These are phyloP conservation scores for Macrocentrus cingulum DNA, from an alignment of 1,140 invertebrate species.

Conservation along the genomic window DNA sequence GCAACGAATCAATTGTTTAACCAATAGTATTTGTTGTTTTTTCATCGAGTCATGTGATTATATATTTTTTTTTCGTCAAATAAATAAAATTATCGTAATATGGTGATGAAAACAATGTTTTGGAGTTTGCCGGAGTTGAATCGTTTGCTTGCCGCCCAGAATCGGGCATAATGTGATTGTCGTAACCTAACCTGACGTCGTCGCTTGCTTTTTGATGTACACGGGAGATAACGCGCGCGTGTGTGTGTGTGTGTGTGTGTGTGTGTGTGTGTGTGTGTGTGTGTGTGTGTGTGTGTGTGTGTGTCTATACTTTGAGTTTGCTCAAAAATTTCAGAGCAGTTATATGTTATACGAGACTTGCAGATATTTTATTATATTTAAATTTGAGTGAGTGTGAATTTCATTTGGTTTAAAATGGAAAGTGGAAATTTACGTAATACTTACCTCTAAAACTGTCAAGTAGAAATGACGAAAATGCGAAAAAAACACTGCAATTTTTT, in stretches of 20 bases:
- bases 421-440: no score
- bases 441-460: no score
- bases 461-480: no score
- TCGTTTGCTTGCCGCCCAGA: constrained; percentile 19
- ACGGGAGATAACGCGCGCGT: constrained; percentile 9
- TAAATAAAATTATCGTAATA: no score
- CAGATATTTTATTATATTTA: background rate
- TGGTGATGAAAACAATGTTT: background rate
- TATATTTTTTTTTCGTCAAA: no score
- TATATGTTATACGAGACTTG: constrained; percentile 3
- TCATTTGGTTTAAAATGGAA: no score
- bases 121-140: constrained; percentile 7
- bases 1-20: constrained; percentile 7
- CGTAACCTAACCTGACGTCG: constrained; percentile 19
- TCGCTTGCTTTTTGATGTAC: constrained; percentile 7
- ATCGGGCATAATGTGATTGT: constrained; percentile 19
- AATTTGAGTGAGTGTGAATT: background rate
- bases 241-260: no score
- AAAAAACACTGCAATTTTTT: background rate
- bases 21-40: background rate
- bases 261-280: background rate
- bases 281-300: no score
- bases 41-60: background rate
- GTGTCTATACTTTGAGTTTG: background rate
- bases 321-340: constrained; percentile 11